Conservation (phyloP, 2,113 vertebrate genomes). For the Heptranchias perlo region DNA sequence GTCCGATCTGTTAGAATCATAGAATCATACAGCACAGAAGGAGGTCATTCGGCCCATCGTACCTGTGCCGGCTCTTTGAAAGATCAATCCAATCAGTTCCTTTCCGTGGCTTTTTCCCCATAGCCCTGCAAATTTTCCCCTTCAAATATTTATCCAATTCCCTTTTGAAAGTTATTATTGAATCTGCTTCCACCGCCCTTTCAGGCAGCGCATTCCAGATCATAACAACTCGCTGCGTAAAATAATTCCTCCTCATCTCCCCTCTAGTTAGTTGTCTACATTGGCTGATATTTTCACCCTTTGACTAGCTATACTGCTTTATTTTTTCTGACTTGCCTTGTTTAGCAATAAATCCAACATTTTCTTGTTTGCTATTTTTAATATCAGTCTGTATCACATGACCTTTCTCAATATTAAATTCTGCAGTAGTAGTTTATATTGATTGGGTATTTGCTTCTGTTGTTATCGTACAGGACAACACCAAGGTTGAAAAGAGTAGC, state of each 20-base stretch:
- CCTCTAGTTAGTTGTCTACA: neutral
- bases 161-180: too few relatives aligned
- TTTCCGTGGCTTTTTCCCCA: too few relatives aligned
- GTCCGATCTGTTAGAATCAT: neutral
- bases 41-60: too few relatives aligned
- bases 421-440: neutral
- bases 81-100: too few relatives aligned
- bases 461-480: neutral
- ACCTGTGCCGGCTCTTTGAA: too few relatives aligned
- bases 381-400: neutral
- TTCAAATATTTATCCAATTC: too few relatives aligned
- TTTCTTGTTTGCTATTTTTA: neutral
- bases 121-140: too few relatives aligned
- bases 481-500: neutral
- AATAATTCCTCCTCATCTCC: too few relatives aligned
- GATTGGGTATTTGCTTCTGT: neutral
- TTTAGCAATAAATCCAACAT: neutral
- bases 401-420: neutral
- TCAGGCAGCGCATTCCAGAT: too few relatives aligned
- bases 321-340: neutral
- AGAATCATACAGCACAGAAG: too few relatives aligned
- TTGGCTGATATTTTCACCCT: neutral
- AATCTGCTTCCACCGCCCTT: too few relatives aligned
- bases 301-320: neutral
- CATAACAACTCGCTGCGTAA: too few relatives aligned